Evolutionary conservation across 2,113 vertebrate species (phyloP).

Genomic region (Sceloporus tristichus): DNA sequence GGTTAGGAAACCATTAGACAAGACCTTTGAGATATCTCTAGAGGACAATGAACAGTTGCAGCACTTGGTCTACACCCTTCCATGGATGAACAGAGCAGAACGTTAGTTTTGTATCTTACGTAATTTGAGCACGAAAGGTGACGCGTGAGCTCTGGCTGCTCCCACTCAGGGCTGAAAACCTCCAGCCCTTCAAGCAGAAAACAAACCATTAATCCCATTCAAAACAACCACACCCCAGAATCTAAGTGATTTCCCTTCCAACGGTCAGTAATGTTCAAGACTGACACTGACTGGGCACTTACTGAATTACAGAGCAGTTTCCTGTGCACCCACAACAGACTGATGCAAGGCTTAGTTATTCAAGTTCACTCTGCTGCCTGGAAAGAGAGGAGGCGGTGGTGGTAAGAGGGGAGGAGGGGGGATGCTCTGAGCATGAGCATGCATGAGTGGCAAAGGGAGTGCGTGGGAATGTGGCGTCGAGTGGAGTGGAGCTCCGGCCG

Average conservation of each 20-base stretch:
- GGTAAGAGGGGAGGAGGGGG: constrained; percentile 82
- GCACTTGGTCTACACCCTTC: constrained; percentile 45
- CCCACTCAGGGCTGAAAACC: not conserved
- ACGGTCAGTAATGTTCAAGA: not conserved
- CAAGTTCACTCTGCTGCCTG: constrained; percentile 84
- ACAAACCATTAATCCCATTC: not conserved
- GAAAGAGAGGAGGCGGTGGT: constrained; percentile 85
- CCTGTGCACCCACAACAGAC: rapidly evolving
- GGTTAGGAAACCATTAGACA: not conserved
- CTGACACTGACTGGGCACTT: constrained; percentile 22
- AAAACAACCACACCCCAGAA: constrained; percentile 19
- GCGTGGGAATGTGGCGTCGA: constrained; percentile 69
- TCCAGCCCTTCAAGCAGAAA: not conserved
- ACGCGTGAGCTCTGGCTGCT: not conserved
- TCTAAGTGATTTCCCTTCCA: constrained; percentile 31
- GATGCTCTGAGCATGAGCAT: constrained; percentile 77
- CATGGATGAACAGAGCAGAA: rapidly evolving
- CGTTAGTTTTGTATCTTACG: rapidly evolving
- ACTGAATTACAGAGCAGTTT: constrained; percentile 50
- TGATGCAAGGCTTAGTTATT: constrained; percentile 75
- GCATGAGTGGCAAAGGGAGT: constrained; percentile 79
- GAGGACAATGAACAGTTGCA: too few relatives aligned
- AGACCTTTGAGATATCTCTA: too few relatives aligned
- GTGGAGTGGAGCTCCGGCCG: constrained; percentile 67
- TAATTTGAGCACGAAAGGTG: rapidly evolving